Base-by-base conservation (phyloP, 1,140 invertebrate species). In the Agrypnia vestita region DNA sequence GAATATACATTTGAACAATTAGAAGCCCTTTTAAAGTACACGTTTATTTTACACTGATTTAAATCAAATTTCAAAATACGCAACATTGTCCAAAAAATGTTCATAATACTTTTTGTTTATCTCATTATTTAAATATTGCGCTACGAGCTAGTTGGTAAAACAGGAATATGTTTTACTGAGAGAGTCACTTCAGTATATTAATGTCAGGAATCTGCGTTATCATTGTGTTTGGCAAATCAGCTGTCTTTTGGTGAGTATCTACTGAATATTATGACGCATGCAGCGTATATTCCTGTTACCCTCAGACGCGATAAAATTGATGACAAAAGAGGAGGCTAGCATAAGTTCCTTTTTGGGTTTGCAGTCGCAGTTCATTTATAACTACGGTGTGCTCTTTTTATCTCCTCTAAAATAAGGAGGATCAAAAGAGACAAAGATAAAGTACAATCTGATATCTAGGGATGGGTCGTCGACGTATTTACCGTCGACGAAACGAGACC, bases 201-300 rank as follows among this genome's bases (percentile, higher is more conserved):
- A n/a, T n/a, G n/a, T 67, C 46, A 69, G 76, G 62, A 78, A 78
- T 56, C 76, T 78, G 76, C 76, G 35, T 78, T 78, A 78, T 72
- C 76, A 78, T 78, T 44, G 76, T 78, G 19, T 71, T 78, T 46
- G 19, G 76, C 76, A 51, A 71, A 78, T 78, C 76, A 78, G 76
- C 76, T 78, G 76, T 69, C 76, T 64, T 71, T 71, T 71, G 75
- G 53, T 59, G 67, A 49, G n/a, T 11, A 74, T 12, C 10, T 43
- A 35, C 1, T 35, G 25, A 35, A 35, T 35, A 35, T 61, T 3
- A 56, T 74, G 71, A 74, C 51, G 51, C 71, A 55, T 74, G 47
- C 67, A 71, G 10, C 49, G 11, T 71, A 49, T 71, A 44, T 71
- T 71, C 67, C 67, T 47, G 67, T 71, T 53, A 17, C 67, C 67